Base-by-base conservation (phyloP, 2,888 invertebrate species). In the Odontocerum albicorne region DNA sequence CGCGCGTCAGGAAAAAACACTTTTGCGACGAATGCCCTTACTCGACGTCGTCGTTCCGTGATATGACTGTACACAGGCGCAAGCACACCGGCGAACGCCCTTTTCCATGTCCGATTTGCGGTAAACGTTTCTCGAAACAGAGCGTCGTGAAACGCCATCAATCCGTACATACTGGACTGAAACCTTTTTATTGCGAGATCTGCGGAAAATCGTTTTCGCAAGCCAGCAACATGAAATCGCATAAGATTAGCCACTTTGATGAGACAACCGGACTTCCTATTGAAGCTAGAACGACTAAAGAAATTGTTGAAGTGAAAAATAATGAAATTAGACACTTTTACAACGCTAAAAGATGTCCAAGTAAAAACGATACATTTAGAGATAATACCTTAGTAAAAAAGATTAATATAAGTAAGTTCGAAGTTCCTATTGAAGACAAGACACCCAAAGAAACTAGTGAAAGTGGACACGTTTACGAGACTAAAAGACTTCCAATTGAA, bases 1-100 rank as follows among this genome's bases (percentile, higher is more conserved):
- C 27, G 10, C 4, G 40, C 2, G 40, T 40, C 7, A 40, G 12
- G n/a, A 40, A 40, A n/a, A 13, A 21, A 40, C 21, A 40, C 17
- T 40, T 6, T n/a, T 40, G 40, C 21, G 40, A 40, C 40, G 40
- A 40, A 6, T 40, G 40, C 21, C 40, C 40, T 19, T 40, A 40
- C 17, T 21, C 21, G 17, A 16, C 40, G 4, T 12, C n/a, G 2
- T 40, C 40, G 10, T 40, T 21, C 6, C 13, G 40, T 8, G 40
- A 40, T 12, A 20, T 40, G 10, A 40, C 19, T 20, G 40, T 40
- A 4, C 40, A 40, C 40, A 40, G 17, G n/a, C 40, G 40, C 4
- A 19, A 21, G 8, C 40, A 40, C 12, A 40, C 40, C n/a, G 40
- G 40, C 2, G 40, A 40, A 12, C 19, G 21, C 4, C 40, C 40